A percentile compares a stretch with the other conserved stretches of the same genome.
phyloP scores from a whole-genome alignment of 2,888 invertebrate species.

The Rugalucina vietnamica region DNA sequence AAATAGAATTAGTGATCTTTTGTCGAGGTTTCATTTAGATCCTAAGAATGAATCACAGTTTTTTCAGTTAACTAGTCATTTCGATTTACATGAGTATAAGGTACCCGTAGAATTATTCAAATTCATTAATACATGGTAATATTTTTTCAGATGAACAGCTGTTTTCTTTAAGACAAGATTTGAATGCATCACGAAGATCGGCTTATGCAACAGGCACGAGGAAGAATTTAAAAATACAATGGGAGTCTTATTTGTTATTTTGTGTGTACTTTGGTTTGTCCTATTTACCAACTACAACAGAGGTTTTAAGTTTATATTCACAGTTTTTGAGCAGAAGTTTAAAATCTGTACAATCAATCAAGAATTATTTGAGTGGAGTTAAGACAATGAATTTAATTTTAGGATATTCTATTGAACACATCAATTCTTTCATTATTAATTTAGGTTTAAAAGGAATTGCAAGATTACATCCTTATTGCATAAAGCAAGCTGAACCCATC shows the following conservation, averaged over 20 bases:
- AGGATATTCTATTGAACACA: not conserved
- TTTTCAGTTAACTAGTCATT: not conserved
- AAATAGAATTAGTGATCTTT: not conserved
- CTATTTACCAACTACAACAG: not conserved
- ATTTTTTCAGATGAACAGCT: not conserved
- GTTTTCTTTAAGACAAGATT: not conserved
- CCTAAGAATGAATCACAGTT: not conserved
- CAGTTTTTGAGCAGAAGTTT: conserved; percentile 9
- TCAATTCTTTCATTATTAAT: not conserved
- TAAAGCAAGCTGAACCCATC: conserved; percentile 8
- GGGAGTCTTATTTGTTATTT: conserved; percentile 9
- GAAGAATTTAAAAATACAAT: not conserved
- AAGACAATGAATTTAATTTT: not conserved
- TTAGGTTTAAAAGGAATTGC: conserved; percentile 13
- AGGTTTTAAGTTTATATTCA: not conserved
- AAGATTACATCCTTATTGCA: not conserved
- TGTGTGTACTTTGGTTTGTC: not conserved
- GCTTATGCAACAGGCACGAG: not conserved
- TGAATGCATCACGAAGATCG: not conserved
- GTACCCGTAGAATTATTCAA: not conserved
- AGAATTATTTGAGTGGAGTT: conserved; percentile 20
- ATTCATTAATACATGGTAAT: not conserved
- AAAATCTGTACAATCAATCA: conserved; percentile 8
- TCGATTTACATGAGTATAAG: not conserved
- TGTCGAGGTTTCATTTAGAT: not conserved